phyloP scores from a whole-genome alignment of 2,888 invertebrate species.

The Pherbina coryleti region DNA sequence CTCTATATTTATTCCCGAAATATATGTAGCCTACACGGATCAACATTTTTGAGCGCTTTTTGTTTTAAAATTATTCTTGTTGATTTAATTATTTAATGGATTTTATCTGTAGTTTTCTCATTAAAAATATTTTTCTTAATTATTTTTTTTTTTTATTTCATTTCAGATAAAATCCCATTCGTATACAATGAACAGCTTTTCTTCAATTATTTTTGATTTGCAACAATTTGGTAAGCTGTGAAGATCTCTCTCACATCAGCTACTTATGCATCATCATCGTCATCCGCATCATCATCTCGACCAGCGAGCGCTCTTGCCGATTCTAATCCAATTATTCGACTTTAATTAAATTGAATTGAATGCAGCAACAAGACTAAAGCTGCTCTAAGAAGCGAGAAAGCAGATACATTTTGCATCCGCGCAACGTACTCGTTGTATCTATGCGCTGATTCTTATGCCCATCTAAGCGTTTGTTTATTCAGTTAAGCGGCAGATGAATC shows the following conservation, averaged over 20 bases:
- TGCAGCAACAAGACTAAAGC: neutral
- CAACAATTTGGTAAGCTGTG: slow-evolving; percentile 18
- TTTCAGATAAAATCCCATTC: slow-evolving; percentile 7
- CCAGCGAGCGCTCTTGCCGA: slow-evolving; percentile 23
- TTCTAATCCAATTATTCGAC: slow-evolving; percentile 32
- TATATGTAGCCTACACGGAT: no score
- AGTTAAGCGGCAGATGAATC: slow-evolving; percentile 24
- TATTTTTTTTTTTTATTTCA: neutral
- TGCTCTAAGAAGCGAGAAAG: neutral
- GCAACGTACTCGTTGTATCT: neutral
- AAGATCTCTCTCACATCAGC: neutral
- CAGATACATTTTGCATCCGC: slow-evolving; percentile 5
- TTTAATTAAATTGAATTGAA: slow-evolving; percentile 27
- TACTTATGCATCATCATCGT: neutral
- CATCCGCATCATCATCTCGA: neutral
- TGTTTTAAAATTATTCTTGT: neutral
- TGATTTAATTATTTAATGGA: neutral
- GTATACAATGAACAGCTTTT: neutral
- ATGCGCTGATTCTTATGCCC: slow-evolving; percentile 2
- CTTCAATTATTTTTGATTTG: slow-evolving; percentile 20
- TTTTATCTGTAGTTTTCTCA: slow-evolving; percentile 4
- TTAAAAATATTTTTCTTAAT: neutral
- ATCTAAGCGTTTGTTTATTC: slow-evolving; percentile 27
- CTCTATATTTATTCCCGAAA: no score
- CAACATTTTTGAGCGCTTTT: no score